Evolutionary conservation across 2,113 vertebrate genomes (phyloP).

Genomic region (Chauna torquata): DNA sequence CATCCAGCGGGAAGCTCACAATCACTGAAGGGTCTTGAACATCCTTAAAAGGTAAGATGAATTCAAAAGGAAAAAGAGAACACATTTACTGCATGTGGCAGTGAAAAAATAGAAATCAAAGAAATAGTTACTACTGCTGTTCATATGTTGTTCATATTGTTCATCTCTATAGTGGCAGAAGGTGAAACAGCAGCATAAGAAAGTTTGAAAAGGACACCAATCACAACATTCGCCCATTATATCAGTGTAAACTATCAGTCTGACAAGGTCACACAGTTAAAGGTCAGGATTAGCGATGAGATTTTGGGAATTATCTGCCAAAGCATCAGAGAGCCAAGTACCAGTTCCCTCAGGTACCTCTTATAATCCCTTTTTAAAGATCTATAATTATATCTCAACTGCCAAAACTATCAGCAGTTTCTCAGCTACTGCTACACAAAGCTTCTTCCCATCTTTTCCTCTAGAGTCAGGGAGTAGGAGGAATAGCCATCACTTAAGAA

Average conservation of each 20-base stretch:
- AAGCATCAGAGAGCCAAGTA: background rate
- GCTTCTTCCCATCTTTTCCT: background rate
- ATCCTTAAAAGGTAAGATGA: constrained; percentile 78
- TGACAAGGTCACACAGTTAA: background rate
- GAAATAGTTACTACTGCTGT: background rate
- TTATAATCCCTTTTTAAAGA: background rate
- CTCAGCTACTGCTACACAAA: background rate
- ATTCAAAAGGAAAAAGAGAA: background rate
- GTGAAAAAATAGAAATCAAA: background rate
- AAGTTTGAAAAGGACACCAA: background rate
- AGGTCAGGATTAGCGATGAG: background rate
- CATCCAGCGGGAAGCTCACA: constrained; percentile 90
- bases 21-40: constrained; percentile 96
- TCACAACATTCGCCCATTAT: no score
- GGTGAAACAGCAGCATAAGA: background rate
- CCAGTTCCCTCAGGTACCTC: background rate
- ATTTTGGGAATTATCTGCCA: background rate
- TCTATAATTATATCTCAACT: background rate
- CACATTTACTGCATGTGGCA: background rate
- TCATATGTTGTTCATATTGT: no score
- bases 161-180: background rate
- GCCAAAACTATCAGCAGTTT: background rate
- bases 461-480: background rate
- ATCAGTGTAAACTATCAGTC: background rate
- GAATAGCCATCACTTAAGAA: background rate